Conservation (phyloP, 2,888 invertebrate genomes). For the Macrophya alboannulata region DNA sequence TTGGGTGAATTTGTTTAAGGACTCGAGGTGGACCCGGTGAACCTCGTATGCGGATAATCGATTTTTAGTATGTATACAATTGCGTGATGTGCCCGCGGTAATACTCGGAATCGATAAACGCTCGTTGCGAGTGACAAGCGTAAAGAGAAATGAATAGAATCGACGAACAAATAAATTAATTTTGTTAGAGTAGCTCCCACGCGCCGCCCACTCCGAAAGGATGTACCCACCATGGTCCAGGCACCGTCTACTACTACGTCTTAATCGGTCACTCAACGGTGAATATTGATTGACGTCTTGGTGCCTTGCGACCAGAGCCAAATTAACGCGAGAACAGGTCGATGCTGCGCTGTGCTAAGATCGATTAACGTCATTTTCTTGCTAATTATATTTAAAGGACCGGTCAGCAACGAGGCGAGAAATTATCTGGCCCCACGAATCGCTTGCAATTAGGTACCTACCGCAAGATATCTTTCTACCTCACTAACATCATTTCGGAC, state of each 20-base stretch:
- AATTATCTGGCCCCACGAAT: background rate
- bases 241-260: background rate
- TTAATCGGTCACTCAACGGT: constrained; percentile 40
- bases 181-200: constrained; percentile 34
- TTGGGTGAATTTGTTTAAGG: background rate
- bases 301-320: constrained; percentile 9
- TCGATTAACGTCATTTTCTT: constrained; percentile 30
- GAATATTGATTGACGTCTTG: constrained; percentile 41
- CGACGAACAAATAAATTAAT: constrained; percentile 45
- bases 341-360: background rate
- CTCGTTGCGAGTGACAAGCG: constrained; percentile 37
- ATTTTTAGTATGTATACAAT: background rate
- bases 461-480: background rate
- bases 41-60: constrained; percentile 11
- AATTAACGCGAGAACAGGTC: constrained; percentile 33
- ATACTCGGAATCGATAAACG: constrained; percentile 39
- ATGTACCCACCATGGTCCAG: background rate
- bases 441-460: constrained; percentile 13
- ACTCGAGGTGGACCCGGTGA: background rate
- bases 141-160: constrained; percentile 22
- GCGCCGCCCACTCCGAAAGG: constrained; percentile 24
- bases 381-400: constrained; percentile 21
- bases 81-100: constrained; percentile 14
- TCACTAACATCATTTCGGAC: background rate
- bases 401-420: constrained; percentile 22